Percentiles rank a stretch among this genome's conserved stretches.
These are phyloP conservation scores for Octodon degus DNA, from an alignment of 2,113 vertebrate genomes.

Conservation along the genomic window DNA sequence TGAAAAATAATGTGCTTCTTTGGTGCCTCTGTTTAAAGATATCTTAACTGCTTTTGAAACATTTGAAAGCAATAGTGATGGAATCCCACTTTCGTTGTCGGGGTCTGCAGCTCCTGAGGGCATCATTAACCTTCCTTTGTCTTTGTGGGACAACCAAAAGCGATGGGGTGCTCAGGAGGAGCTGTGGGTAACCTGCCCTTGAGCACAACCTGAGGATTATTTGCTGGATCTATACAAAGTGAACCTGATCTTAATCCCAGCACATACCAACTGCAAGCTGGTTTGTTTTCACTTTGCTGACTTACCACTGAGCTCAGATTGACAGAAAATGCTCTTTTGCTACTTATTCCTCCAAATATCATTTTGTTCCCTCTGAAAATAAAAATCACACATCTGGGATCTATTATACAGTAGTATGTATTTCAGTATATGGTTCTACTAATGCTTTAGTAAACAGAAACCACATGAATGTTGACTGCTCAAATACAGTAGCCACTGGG, in stretches of 20 bases:
- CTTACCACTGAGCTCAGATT: conserved; percentile 71
- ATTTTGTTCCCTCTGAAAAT: conserved; percentile 67
- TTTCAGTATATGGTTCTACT: conserved; percentile 81
- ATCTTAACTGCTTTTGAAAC: neutral
- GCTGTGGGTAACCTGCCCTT: neutral
- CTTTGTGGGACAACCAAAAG: neutral
- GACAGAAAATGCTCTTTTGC: conserved; percentile 55
- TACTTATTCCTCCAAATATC: conserved; percentile 72
- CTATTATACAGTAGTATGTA: conserved; percentile 71
- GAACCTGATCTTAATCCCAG: conserved; percentile 35
- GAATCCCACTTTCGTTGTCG: neutral
- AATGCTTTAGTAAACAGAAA: conserved; percentile 83
- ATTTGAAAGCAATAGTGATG: neutral
- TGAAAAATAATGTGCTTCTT: neutral
- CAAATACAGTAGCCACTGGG: conserved; percentile 66
- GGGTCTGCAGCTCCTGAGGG: neutral
- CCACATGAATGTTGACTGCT: conserved; percentile 74
- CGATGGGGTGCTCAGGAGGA: neutral
- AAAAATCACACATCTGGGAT: conserved; percentile 78
- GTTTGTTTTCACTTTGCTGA: conserved; percentile 48
- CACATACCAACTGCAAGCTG: neutral
- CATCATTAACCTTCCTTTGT: neutral
- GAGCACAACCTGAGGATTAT: neutral
- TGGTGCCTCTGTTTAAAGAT: neutral
- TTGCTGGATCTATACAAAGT: conserved; percentile 24